These are phyloP conservation scores for Ectropis grisescens DNA, from an alignment of 1,140 invertebrate genomes.

Conservation along the genomic window DNA sequence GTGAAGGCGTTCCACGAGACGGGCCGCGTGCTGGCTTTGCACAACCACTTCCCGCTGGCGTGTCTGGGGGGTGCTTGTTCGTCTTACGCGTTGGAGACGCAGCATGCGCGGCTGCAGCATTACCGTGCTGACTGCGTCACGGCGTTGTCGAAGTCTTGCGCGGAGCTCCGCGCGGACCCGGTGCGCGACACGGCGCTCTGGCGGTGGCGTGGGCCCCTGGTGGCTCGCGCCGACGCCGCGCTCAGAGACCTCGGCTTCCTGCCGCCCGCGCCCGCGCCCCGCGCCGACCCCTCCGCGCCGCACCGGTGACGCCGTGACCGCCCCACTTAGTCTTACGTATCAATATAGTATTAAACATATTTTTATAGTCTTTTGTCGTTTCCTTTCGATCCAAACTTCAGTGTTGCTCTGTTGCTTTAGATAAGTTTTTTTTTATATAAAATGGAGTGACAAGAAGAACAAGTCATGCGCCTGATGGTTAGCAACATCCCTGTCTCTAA, in stretches of 20 bases:
- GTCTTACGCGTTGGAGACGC: conserved; percentile 86
- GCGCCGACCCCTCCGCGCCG: conserved; percentile 19
- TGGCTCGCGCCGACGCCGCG: conserved; percentile 78
- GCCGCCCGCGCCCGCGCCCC: conserved; percentile 48
- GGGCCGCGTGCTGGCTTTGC: conserved; percentile 87
- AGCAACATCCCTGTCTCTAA: no score
- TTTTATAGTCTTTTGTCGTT: no score
- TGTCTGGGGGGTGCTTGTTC: conserved; percentile 89
- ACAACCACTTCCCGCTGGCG: conserved; percentile 94
- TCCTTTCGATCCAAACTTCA: no score
- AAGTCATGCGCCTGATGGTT: no score
- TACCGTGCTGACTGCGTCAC: conserved; percentile 94
- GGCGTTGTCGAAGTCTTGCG: conserved; percentile 88
- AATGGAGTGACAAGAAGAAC: no score
- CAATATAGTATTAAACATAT: no score
- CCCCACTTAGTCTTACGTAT: no score
- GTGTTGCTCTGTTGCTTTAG: no score
- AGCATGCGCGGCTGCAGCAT: conserved; percentile 91
- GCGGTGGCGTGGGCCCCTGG: conserved; percentile 85
- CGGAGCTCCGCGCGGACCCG: conserved; percentile 85
- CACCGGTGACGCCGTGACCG: conserved; percentile 24
- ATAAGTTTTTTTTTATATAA: no score
- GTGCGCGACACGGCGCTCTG: conserved; percentile 90
- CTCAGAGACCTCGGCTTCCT: conserved; percentile 83
- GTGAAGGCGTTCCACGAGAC: conserved; percentile 96